phyloP scores from a whole-genome alignment of 2,888 invertebrate species.

The Rugalucina vietnamica region DNA sequence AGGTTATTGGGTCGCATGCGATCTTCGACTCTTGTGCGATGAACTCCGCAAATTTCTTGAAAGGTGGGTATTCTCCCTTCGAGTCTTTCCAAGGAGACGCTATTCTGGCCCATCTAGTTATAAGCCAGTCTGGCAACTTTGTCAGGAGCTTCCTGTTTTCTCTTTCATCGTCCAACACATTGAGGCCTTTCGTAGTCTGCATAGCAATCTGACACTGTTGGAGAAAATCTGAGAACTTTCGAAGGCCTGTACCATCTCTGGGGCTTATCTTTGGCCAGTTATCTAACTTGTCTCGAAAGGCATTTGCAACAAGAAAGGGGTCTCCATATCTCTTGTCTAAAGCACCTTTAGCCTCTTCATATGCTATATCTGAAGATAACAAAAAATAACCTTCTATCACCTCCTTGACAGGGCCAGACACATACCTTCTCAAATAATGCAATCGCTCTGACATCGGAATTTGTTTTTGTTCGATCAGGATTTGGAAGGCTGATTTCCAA shows the following conservation, averaged over 20 bases:
- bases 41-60: slow-evolving; percentile 49
- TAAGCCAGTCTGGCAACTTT: slow-evolving; percentile 50
- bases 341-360: neutral
- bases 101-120: slow-evolving; percentile 29
- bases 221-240: slow-evolving; percentile 40
- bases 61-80: slow-evolving; percentile 31
- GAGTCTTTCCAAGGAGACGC: slow-evolving; percentile 23
- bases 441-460: neutral
- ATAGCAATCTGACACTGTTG: slow-evolving; percentile 39
- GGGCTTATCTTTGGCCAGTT: slow-evolving; percentile 42
- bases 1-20: slow-evolving; percentile 58
- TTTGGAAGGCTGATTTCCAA: neutral
- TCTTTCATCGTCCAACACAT: slow-evolving; percentile 37
- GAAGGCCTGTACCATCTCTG: slow-evolving; percentile 25
- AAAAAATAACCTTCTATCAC: neutral
- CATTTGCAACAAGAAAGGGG: slow-evolving; percentile 28
- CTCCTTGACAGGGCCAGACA: neutral
- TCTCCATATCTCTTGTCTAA: neutral
- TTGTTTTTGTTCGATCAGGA: neutral
- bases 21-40: slow-evolving; percentile 55
- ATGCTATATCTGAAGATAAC: neutral
- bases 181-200: slow-evolving; percentile 11
- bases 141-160: slow-evolving; percentile 49
- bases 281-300: slow-evolving; percentile 56
- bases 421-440: neutral